These are phyloP conservation scores for Myiozetetes cayanensis DNA, from an alignment of 2,113 vertebrate genomes.

Conservation along the genomic window DNA sequence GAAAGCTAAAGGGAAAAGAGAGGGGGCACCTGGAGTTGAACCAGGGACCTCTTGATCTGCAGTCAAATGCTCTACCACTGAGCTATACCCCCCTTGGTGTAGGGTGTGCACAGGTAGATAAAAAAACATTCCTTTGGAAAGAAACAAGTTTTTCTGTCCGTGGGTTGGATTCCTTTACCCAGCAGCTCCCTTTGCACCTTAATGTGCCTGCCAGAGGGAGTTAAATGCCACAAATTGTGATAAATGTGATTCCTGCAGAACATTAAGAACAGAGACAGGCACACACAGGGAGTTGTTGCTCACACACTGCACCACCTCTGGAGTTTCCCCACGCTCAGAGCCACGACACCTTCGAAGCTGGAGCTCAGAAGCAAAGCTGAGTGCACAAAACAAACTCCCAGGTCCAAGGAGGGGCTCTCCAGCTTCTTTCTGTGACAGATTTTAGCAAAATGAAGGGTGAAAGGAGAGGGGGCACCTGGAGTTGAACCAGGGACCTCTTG, in stretches of 20 bases:
- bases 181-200: background rate
- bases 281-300: background rate
- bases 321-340: accelerated
- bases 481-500: background rate
- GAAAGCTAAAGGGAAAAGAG: too few species aligned
- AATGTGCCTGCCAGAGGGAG: background rate
- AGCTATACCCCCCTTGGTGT: too few species aligned
- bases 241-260: background rate
- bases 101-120: too few species aligned
- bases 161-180: accelerated
- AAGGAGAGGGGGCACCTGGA: background rate
- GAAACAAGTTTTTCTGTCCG: accelerated
- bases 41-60: too few species aligned
- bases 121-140: background rate
- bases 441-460: background rate
- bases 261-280: too few species aligned
- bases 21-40: too few species aligned
- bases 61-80: too few species aligned
- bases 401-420: background rate
- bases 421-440: accelerated
- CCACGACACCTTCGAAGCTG: too few species aligned
- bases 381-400: too few species aligned
- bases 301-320: background rate
- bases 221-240: background rate
- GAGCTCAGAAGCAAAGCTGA: background rate